Conservation (phyloP, 2,797 vertebrate species). For the Sebastes trivittatus region DNA sequence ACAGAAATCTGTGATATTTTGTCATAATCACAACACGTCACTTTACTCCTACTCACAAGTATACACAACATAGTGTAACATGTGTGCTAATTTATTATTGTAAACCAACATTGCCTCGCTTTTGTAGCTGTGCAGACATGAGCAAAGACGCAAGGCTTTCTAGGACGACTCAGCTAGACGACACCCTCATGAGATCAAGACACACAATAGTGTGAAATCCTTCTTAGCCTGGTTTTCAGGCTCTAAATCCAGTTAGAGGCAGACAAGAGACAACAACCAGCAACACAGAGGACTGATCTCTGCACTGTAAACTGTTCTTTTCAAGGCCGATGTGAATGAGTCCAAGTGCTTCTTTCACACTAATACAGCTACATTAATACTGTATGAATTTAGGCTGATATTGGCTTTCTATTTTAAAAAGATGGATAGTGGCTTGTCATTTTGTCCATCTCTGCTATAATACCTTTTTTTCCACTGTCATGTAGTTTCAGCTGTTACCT, state of each 20-base stretch:
- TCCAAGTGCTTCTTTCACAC: not conserved
- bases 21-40: not conserved
- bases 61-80: not conserved
- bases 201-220: slow-evolving; percentile 52
- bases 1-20: not conserved
- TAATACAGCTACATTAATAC: too few species aligned
- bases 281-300: slow-evolving; percentile 12
- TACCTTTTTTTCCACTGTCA: not conserved
- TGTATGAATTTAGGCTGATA: not conserved
- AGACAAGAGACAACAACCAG: slow-evolving; percentile 13
- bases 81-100: not conserved
- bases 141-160: not conserved
- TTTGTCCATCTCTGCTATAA: not conserved
- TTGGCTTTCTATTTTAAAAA: not conserved
- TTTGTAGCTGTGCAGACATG: not conserved
- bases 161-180: not conserved
- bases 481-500: not conserved
- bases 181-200: slow-evolving; percentile 33
- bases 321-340: not conserved
- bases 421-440: not conserved
- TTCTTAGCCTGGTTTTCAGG: slow-evolving; percentile 42
- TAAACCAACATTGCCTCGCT: not conserved
- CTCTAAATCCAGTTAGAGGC: slow-evolving; percentile 46
- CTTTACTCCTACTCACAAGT: not conserved
- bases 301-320: slow-evolving; percentile 10